These are phyloP conservation scores for Muschampia plurimacula DNA, from an alignment of 2,888 invertebrate species.

Conservation along the genomic window DNA sequence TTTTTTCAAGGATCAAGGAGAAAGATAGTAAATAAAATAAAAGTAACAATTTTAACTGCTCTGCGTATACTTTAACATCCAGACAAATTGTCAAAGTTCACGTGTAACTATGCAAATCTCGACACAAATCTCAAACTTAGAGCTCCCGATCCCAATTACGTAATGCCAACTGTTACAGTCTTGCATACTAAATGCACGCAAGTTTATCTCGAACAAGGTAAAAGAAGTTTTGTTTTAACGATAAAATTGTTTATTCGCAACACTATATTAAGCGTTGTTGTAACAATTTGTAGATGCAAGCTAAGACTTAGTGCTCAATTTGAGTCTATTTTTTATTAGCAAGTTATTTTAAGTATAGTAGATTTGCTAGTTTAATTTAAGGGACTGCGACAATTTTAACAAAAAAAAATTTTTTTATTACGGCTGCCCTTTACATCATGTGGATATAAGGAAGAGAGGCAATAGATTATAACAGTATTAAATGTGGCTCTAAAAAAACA, in stretches of 20 bases:
- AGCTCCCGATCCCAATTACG: slow-evolving; percentile 30
- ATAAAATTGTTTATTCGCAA: background rate
- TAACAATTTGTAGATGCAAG: background rate
- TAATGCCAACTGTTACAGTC: slow-evolving; percentile 31
- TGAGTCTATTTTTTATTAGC: background rate
- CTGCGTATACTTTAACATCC: slow-evolving; percentile 18
- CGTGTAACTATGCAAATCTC: slow-evolving; percentile 35
- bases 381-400: background rate
- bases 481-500: no score
- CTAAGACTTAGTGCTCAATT: no score
- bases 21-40: background rate
- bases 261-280: background rate
- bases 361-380: background rate
- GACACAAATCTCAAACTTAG: slow-evolving; percentile 34
- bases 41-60: background rate
- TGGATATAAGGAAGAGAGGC: no score
- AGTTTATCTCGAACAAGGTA: slow-evolving; percentile 21
- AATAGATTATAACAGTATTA: no score
- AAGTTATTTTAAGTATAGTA: background rate
- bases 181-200: slow-evolving; percentile 31
- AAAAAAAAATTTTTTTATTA: no score
- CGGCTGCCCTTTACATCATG: no score
- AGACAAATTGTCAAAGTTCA: slow-evolving; percentile 36
- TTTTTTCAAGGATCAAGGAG: background rate
- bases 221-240: slow-evolving; percentile 19